These are phyloP conservation scores for Halcyon badia DNA, from an alignment of 2,797 vertebrate genomes.

Conservation along the genomic window DNA sequence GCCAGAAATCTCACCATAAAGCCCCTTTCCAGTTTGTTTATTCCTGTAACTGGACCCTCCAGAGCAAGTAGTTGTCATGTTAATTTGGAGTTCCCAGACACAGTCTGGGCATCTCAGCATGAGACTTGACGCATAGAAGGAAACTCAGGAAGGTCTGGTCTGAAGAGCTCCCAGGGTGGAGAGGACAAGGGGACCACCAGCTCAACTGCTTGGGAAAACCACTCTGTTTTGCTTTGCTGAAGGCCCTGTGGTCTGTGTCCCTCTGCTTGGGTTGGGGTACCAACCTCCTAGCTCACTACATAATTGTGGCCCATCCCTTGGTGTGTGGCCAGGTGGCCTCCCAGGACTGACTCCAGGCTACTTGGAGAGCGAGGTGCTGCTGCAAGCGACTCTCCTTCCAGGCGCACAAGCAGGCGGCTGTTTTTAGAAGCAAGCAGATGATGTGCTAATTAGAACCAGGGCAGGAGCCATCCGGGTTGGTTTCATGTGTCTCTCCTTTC, in stretches of 20 bases:
- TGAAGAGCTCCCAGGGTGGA: not conserved
- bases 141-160: not conserved
- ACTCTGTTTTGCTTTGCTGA: not conserved
- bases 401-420: not conserved
- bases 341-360: not conserved
- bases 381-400: not conserved
- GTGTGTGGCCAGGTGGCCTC: not conserved
- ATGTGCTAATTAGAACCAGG: conserved; percentile 67
- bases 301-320: not conserved
- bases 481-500: conserved; percentile 32
- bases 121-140: not conserved
- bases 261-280: not conserved
- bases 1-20: not conserved
- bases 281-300: not conserved
- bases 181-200: not conserved
- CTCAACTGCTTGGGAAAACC: not conserved
- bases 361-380: not conserved
- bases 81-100: not conserved
- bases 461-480: not conserved
- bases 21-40: not conserved
- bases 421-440: conserved; percentile 50
- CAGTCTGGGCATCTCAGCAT: accelerated
- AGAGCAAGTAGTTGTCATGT: not conserved
- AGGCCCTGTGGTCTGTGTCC: accelerated
- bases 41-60: not conserved